phyloP scores from a whole-genome alignment of 2,888 invertebrate species.

The Ectemnius continuus region DNA sequence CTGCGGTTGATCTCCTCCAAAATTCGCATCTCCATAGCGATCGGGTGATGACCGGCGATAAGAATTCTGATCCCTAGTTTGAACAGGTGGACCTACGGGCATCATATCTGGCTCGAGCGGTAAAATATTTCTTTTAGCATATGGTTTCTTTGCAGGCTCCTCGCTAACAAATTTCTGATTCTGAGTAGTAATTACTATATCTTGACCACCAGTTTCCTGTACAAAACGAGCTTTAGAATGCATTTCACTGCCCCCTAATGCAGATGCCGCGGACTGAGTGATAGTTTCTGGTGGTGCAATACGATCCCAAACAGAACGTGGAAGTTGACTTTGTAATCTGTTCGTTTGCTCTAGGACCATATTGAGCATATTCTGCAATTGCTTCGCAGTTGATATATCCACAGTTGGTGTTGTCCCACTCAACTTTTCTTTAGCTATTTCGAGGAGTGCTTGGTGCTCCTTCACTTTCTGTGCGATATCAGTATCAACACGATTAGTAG shows the following conservation, averaged over 20 bases:
- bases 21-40: slow-evolving; percentile 38
- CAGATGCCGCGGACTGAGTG: background rate
- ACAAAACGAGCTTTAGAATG: slow-evolving; percentile 66
- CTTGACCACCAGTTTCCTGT: slow-evolving; percentile 66
- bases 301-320: slow-evolving; percentile 76
- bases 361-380: slow-evolving; percentile 72
- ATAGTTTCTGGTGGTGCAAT: slow-evolving; percentile 69
- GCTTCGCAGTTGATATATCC: slow-evolving; percentile 70
- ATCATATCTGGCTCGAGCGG: slow-evolving; percentile 56
- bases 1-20: slow-evolving; percentile 41
- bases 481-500: slow-evolving; percentile 64
- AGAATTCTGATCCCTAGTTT: background rate
- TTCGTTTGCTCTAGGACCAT: slow-evolving; percentile 74
- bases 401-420: slow-evolving; percentile 61
- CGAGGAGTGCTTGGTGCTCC: slow-evolving; percentile 68
- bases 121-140: slow-evolving; percentile 54
- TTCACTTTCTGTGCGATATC: slow-evolving; percentile 70
- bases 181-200: slow-evolving; percentile 67
- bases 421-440: slow-evolving; percentile 71
- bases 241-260: slow-evolving; percentile 31
- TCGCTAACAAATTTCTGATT: slow-evolving; percentile 61
- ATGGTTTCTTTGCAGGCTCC: background rate
- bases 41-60: slow-evolving; percentile 24
- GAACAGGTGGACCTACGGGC: slow-evolving; percentile 27
- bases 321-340: slow-evolving; percentile 72